Percentiles rank a stretch among this genome's conserved stretches.
Evolutionary conservation across 2,113 vertebrate genomes (phyloP).

Genomic region (Ageneiosus marmoratus): DNA sequence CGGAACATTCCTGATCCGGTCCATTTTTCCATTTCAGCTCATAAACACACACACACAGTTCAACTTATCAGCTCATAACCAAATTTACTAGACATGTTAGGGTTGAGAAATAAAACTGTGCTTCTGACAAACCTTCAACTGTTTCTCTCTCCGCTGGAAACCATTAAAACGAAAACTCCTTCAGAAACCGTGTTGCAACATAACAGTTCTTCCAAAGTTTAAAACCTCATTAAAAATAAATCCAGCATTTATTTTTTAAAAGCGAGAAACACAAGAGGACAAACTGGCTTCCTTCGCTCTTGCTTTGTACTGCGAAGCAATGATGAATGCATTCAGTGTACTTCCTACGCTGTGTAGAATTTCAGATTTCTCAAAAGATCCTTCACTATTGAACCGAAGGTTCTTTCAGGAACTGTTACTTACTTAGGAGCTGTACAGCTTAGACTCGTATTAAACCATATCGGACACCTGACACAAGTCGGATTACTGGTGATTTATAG

Average conservation of each 20-base stretch:
- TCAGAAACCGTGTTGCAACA: neutral
- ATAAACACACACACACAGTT: neutral
- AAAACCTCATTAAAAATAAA: neutral
- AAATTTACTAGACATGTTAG: neutral
- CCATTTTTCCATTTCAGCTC: neutral
- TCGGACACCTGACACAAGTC: neutral
- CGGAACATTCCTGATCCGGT: neutral
- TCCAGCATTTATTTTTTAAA: neutral
- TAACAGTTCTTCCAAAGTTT: neutral
- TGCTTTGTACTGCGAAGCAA: neutral
- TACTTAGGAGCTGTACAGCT: neutral
- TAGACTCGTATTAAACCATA: neutral
- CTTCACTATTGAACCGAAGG: too few species aligned
- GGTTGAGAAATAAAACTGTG: neutral
- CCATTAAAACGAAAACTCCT: neutral
- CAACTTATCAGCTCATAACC: neutral
- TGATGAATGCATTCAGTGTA: neutral
- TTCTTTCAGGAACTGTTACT: neutral
- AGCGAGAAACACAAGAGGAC: neutral
- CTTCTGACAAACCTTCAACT: neutral
- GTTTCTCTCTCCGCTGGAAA: too few species aligned
- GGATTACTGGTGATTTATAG: neutral
- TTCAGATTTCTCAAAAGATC: neutral
- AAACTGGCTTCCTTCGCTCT: neutral
- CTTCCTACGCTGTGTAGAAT: neutral